A percentile compares a stretch with the other conserved stretches of the same genome.
These are phyloP conservation scores for Andrena minutula DNA, from an alignment of 2,888 invertebrate species.

Conservation along the genomic window DNA sequence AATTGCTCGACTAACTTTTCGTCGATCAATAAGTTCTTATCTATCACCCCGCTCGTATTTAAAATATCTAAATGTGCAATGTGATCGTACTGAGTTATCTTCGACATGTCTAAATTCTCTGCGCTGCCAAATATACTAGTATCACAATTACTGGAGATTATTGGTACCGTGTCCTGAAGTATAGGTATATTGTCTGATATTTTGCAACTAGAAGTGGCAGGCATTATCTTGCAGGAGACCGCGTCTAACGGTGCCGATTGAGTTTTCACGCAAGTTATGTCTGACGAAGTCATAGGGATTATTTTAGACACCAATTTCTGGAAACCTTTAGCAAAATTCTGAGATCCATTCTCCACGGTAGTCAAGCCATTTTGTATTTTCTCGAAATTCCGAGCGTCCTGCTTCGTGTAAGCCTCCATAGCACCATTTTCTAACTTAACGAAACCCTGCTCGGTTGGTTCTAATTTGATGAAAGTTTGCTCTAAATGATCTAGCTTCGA, in stretches of 20 bases:
- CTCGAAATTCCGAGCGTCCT: slow-evolving; percentile 61
- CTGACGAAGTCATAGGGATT: slow-evolving; percentile 58
- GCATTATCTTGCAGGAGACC: slow-evolving; percentile 53
- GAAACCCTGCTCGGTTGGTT: slow-evolving; percentile 76
- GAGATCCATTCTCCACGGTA: slow-evolving; percentile 64
- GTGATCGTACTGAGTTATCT: slow-evolving; percentile 80
- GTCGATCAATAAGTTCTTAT: slow-evolving; percentile 81
- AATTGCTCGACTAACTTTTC: slow-evolving; percentile 82
- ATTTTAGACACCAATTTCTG: slow-evolving; percentile 77
- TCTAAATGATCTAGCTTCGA: slow-evolving; percentile 74
- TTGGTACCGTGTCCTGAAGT: slow-evolving; percentile 78
- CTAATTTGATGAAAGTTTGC: slow-evolving; percentile 79
- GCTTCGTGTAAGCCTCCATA: slow-evolving; percentile 70
- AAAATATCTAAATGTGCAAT: slow-evolving; percentile 81
- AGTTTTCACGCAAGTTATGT: slow-evolving; percentile 61
- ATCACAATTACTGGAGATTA: slow-evolving; percentile 78
- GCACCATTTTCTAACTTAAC: slow-evolving; percentile 75
- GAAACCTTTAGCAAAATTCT: slow-evolving; percentile 76
- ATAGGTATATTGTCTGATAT: slow-evolving; percentile 72
- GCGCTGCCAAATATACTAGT: slow-evolving; percentile 78
- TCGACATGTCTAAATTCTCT: slow-evolving; percentile 79
- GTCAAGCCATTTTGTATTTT: slow-evolving; percentile 70
- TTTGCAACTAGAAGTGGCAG: slow-evolving; percentile 68
- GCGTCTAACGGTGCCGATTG: slow-evolving; percentile 53
- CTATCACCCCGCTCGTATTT: slow-evolving; percentile 78